A percentile compares a stretch with the other conserved stretches of the same genome.
phyloP scores from a whole-genome alignment of 2,797 vertebrate genomes.

The Pogoniulus pusillus region DNA sequence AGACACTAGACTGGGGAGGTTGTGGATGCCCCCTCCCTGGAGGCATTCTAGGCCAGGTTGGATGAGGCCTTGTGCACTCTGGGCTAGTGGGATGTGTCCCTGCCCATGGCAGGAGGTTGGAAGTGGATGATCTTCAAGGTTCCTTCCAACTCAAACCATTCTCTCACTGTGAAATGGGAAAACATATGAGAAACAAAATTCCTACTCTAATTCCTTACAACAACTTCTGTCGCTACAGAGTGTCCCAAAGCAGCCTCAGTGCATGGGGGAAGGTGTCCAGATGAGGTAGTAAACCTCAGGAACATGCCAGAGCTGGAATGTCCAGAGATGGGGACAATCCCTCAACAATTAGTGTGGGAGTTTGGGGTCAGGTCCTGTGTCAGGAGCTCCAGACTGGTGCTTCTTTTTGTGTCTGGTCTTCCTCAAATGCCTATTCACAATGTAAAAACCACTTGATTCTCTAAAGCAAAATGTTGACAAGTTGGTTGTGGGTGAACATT shows the following conservation, averaged over 20 bases:
- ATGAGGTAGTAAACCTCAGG: not conserved
- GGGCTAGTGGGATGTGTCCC: no score
- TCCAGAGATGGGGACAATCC: no score
- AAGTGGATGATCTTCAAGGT: no score
- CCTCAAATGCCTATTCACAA: not conserved
- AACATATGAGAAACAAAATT: not conserved
- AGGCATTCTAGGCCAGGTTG: no score
- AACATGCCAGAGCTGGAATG: not conserved
- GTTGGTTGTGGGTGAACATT: not conserved
- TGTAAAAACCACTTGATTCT: not conserved
- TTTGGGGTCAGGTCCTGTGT: accelerated
- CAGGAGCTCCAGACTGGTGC: no score
- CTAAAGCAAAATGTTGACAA: not conserved
- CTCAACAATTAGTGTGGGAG: no score
- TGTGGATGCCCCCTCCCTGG: no score
- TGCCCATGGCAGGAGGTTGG: no score
- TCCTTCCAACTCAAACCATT: no score
- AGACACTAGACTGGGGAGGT: no score
- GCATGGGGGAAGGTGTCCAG: not conserved
- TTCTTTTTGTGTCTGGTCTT: not conserved
- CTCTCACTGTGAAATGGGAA: not conserved
- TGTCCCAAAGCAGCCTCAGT: not conserved
- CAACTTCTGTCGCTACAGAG: not conserved
- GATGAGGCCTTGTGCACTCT: no score
- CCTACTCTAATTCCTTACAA: not conserved